phyloP scores from a whole-genome alignment of 2,888 invertebrate genomes.

The Gisinianus flammeolus region DNA sequence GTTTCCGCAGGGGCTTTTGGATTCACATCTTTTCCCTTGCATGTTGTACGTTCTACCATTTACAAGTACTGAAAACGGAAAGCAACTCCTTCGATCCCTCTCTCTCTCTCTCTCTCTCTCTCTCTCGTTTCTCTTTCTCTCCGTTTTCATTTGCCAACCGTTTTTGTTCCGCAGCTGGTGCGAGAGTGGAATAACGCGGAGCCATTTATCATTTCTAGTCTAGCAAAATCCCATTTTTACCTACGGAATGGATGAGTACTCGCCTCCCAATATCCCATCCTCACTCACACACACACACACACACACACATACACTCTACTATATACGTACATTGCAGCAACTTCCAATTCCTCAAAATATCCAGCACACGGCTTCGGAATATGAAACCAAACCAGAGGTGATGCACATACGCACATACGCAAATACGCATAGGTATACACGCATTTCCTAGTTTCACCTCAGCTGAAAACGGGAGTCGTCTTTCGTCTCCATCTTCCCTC shows the following conservation, averaged over 20 bases:
- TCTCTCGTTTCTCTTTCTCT: neutral
- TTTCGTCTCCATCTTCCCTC: neutral
- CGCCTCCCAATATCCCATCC: neutral
- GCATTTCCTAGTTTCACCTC: neutral
- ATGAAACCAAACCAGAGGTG: neutral
- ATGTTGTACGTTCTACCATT: too few relatives aligned
- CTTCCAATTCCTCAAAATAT: neutral
- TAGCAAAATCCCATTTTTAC: constrained; percentile 45
- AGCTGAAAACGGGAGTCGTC: neutral
- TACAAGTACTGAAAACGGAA: too few relatives aligned
- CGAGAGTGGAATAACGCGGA: constrained; percentile 44
- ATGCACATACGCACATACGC: too few relatives aligned
- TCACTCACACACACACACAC: neutral
- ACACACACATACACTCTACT: neutral
- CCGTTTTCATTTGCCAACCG: constrained; percentile 17
- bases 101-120: neutral
- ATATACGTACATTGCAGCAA: neutral
- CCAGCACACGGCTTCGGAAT: neutral
- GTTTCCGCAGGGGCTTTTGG: too few relatives aligned
- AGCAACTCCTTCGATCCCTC: too few relatives aligned
- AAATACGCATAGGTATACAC: too few relatives aligned
- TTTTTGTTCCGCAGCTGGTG: constrained; percentile 46
- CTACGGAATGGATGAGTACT: constrained; percentile 32
- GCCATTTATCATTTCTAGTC: constrained; percentile 48
- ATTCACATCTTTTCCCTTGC: neutral